A percentile compares a stretch with the other conserved stretches of the same genome.
Conservation (phyloP, 2,797 vertebrate genomes). For the Acanthornis magna region DNA sequence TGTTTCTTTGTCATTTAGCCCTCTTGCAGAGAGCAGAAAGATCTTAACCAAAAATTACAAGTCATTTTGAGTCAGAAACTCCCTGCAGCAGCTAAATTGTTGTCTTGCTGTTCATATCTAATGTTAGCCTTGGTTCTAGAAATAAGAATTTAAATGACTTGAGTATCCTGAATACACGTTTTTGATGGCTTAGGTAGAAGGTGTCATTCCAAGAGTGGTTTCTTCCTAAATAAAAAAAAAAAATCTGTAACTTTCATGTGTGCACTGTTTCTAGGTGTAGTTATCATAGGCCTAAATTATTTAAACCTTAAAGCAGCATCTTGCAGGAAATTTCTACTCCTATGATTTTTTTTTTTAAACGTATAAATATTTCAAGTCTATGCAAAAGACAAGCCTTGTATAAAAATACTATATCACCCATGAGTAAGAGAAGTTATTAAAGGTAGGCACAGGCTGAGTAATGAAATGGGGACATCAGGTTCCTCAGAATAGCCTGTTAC, state of each 20-base stretch:
- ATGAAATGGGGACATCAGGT: slow-evolving; percentile 11
- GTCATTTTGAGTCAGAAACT: neutral
- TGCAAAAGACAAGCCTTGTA: slow-evolving; percentile 37
- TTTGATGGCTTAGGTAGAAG: rapidly evolving
- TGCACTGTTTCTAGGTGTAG: slow-evolving; percentile 4
- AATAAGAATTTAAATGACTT: neutral
- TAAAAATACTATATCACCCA: neutral
- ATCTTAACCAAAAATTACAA: slow-evolving; percentile 30
- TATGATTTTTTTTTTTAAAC: neutral
- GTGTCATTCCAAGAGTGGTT: neutral
- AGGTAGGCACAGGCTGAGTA: slow-evolving; percentile 19
- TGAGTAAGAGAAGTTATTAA: slow-evolving; percentile 38
- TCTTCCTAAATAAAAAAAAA: neutral
- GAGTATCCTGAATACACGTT: neutral
- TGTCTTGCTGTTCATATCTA: neutral
- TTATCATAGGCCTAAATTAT: slow-evolving; percentile 44
- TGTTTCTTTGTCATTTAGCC: slow-evolving; percentile 33
- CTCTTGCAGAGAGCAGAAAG: slow-evolving; percentile 35
- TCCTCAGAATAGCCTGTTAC: slow-evolving; percentile 45
- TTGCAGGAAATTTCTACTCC: slow-evolving; percentile 19
- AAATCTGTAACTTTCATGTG: neutral
- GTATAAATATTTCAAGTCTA: slow-evolving; percentile 28
- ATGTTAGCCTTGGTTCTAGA: neutral
- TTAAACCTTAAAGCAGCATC: slow-evolving; percentile 22
- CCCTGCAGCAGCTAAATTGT: neutral